These are phyloP conservation scores for Enteromius anoplus DNA, from an alignment of 2,797 vertebrate species.

Conservation along the genomic window DNA sequence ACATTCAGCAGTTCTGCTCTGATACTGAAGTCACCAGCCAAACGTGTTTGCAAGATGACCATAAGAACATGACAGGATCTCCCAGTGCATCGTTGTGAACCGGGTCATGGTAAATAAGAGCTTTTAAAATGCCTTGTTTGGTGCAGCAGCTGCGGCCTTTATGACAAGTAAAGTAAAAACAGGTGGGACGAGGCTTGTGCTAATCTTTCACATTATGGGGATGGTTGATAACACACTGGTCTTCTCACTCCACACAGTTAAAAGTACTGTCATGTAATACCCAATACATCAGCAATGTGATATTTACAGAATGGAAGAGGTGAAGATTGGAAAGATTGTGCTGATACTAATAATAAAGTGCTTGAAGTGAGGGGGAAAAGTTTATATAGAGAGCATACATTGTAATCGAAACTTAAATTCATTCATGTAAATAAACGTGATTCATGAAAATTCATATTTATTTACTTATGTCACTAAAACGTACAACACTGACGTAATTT, in stretches of 20 bases:
- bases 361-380: background rate
- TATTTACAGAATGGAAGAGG: slow-evolving; percentile 79
- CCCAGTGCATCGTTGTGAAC: slow-evolving; percentile 43
- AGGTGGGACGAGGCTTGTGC: slow-evolving; percentile 72
- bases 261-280: slow-evolving; percentile 82
- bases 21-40: slow-evolving; percentile 46
- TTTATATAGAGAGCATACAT: background rate
- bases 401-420: background rate
- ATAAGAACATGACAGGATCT: slow-evolving; percentile 53
- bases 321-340: slow-evolving; percentile 80
- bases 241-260: slow-evolving; percentile 72
- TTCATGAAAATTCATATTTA: no score
- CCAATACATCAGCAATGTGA: slow-evolving; percentile 83
- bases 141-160: slow-evolving; percentile 81
- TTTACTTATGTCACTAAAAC: no score
- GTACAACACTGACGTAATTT: no score
- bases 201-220: slow-evolving; percentile 86
- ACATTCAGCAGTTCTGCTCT: slow-evolving; percentile 34
- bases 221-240: slow-evolving; percentile 77
- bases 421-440: background rate
- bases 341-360: slow-evolving; percentile 77
- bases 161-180: slow-evolving; percentile 66
- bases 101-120: slow-evolving; percentile 64
- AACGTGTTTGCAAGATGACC: slow-evolving; percentile 36
- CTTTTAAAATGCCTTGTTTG: slow-evolving; percentile 78